Conservation (phyloP, 2,888 invertebrate genomes). For the Himalopsyche tibetana region DNA sequence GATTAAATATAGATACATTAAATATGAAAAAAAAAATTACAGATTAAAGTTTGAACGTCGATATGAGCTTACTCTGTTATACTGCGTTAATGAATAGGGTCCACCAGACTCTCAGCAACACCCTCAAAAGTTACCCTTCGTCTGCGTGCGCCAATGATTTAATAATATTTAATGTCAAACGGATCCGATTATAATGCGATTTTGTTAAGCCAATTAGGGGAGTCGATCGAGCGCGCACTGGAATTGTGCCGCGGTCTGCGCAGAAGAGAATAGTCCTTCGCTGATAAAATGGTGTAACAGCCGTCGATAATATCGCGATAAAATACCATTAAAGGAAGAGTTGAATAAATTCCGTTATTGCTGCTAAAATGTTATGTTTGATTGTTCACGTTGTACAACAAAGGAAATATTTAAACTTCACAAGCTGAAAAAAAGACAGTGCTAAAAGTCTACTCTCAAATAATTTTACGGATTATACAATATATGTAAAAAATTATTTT, state of each 20-base stretch:
- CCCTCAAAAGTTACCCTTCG: background rate
- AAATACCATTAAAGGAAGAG: background rate
- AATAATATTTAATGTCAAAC: conserved; percentile 19
- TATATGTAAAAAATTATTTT: too few species aligned
- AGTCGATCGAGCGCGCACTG: conserved; percentile 34
- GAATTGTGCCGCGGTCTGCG: background rate
- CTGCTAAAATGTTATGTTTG: background rate
- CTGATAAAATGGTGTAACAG: background rate
- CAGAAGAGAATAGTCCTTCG: background rate
- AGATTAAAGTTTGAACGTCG: too few species aligned
- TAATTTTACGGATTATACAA: too few species aligned
- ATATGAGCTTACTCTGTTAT: background rate
- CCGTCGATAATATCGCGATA: background rate
- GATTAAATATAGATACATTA: too few species aligned
- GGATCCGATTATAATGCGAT: conserved; percentile 25
- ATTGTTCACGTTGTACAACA: background rate
- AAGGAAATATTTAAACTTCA: too few species aligned
- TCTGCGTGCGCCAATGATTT: background rate
- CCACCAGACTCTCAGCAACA: background rate
- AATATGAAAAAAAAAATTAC: too few species aligned
- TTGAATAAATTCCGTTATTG: background rate
- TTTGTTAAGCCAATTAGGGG: conserved; percentile 30
- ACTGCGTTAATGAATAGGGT: background rate
- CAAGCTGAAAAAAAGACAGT: too few species aligned
- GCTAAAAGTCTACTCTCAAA: too few species aligned